Percentiles rank a stretch among this genome's conserved stretches.
phyloP scores from a whole-genome alignment of 1,140 invertebrate species.

The Eupeodes corollae region DNA sequence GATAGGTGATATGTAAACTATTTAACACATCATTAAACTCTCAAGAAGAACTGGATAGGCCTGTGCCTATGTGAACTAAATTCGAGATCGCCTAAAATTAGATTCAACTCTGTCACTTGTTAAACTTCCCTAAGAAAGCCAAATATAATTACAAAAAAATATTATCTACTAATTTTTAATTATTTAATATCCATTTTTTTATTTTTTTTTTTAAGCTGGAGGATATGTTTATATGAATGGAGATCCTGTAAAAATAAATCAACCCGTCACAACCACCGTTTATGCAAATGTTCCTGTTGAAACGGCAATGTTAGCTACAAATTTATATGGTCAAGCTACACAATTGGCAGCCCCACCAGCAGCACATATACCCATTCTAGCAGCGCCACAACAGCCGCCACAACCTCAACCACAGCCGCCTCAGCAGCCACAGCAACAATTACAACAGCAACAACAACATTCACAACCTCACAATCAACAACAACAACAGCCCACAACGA shows the following conservation, averaged over 20 bases:
- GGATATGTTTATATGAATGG: constrained; percentile 37
- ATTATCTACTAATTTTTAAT: too few species aligned
- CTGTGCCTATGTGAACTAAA: too few species aligned
- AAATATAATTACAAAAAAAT: too few species aligned
- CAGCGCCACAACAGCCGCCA: constrained; percentile 17
- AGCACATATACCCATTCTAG: constrained; percentile 33
- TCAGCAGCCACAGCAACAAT: constrained; percentile 3
- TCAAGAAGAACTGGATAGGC: too few species aligned
- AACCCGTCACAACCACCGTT: constrained; percentile 16
- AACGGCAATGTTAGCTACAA: constrained; percentile 34
- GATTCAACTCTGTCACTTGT: too few species aligned
- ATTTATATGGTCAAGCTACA: constrained; percentile 27
- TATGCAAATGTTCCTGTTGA: constrained; percentile 36
- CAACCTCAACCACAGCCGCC: constrained; percentile 16
- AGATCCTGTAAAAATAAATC: constrained; percentile 34
- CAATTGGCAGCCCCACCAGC: constrained; percentile 31
- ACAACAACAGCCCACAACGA: constrained; percentile 16
- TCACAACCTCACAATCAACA: constrained; percentile 19
- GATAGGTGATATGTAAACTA: too few species aligned
- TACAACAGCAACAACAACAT: constrained; percentile 7
- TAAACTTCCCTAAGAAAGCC: too few species aligned
- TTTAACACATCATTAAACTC: too few species aligned
- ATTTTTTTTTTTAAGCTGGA: constrained; percentile 10
- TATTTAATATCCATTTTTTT: too few species aligned
- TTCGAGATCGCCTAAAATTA: too few species aligned